Percentiles rank a stretch among this genome's conserved stretches.
These are phyloP conservation scores for Enteromius treurensis DNA, from an alignment of 2,797 vertebrate species.

Conservation along the genomic window DNA sequence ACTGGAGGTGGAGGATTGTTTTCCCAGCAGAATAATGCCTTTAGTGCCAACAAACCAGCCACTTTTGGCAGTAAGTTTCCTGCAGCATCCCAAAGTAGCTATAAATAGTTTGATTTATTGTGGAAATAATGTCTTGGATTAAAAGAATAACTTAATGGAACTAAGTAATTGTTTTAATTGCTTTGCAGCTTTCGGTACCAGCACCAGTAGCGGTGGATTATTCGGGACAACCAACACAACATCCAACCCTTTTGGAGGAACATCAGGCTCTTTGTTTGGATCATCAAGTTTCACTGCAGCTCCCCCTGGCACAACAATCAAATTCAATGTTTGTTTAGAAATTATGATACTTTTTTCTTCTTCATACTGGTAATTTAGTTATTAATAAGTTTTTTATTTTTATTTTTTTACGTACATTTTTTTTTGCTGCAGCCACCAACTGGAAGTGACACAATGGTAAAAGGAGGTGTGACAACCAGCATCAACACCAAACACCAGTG, in stretches of 20 bases:
- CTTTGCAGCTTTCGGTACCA: conserved; percentile 87
- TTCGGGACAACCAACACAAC: conserved; percentile 91
- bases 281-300: conserved; percentile 84
- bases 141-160: not conserved
- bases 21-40: conserved; percentile 92
- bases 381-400: too few relatives aligned
- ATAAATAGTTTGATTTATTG: not conserved
- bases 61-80: conserved; percentile 90
- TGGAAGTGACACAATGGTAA: conserved; percentile 95
- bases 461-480: conserved; percentile 92
- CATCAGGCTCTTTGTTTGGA: conserved; percentile 88
- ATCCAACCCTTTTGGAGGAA: conserved; percentile 90
- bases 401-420: not conserved
- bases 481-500: conserved; percentile 98
- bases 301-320: conserved; percentile 90
- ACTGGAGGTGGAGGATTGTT: conserved; percentile 88
- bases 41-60: conserved; percentile 87
- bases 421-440: conserved; percentile 83
- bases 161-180: not conserved
- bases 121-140: not conserved
- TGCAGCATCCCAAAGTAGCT: not conserved
- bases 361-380: not conserved
- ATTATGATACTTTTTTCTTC: not conserved
- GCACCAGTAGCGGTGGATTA: conserved; percentile 89
- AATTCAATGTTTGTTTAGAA: conserved; percentile 88